These are phyloP conservation scores for Oreocharis arfaki DNA, from an alignment of 2,113 vertebrate species.

Conservation along the genomic window DNA sequence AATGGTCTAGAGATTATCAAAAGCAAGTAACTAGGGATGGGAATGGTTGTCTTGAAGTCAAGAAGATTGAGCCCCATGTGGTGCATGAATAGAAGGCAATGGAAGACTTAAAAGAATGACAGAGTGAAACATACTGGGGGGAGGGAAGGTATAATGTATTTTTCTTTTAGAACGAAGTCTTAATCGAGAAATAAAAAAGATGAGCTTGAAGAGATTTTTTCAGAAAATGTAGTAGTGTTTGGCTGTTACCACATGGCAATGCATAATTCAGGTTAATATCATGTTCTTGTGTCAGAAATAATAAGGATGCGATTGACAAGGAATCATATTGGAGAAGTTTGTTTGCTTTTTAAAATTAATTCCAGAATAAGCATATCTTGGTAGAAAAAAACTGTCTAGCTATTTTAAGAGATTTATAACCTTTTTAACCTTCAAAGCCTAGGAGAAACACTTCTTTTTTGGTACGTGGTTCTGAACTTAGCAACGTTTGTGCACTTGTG, in stretches of 20 bases:
- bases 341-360: neutral
- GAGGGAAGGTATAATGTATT: neutral
- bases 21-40: neutral
- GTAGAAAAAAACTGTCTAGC: neutral
- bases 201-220: neutral
- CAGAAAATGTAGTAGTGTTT: neutral
- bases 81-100: neutral
- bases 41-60: neutral
- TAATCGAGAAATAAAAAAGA: neutral
- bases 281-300: neutral
- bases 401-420: neutral
- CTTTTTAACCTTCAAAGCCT: neutral
- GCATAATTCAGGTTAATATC: neutral
- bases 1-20: neutral
- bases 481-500: neutral
- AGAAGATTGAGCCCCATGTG: neutral
- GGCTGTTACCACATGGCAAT: neutral
- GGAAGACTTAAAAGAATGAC: neutral
- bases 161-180: neutral
- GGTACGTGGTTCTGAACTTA: neutral
- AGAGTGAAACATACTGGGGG: neutral
- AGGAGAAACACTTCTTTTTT: neutral
- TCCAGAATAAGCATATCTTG: neutral
- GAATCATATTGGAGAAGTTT: neutral
- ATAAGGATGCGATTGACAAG: neutral